Evolutionary conservation across 2,888 invertebrate species (phyloP).

Genomic region (Noctuana brunneofusca): DNA sequence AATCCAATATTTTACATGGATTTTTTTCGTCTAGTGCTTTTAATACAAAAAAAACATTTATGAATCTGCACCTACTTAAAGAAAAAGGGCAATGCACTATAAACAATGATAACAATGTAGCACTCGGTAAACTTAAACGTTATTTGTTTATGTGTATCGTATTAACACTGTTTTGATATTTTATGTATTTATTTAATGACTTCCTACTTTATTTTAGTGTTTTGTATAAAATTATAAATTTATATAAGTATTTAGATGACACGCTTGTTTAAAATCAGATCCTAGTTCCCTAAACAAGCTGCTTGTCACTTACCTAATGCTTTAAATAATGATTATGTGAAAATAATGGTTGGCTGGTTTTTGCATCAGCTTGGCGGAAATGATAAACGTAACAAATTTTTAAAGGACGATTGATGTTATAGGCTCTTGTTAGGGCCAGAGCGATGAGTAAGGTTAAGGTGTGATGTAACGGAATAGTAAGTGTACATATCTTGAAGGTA

Average conservation of each 20-base stretch:
- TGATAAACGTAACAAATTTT: slow-evolving; percentile 24
- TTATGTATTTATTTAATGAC: slow-evolving; percentile 16
- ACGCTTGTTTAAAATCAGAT: slow-evolving; percentile 29
- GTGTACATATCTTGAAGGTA: slow-evolving; percentile 55
- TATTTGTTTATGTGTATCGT: neutral
- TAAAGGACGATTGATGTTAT: slow-evolving; percentile 3
- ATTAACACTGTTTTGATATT: slow-evolving; percentile 16
- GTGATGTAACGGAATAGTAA: slow-evolving; percentile 36
- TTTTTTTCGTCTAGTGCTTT: neutral
- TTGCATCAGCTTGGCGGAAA: slow-evolving; percentile 14
- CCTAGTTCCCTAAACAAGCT: slow-evolving; percentile 24
- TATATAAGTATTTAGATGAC: slow-evolving; percentile 23
- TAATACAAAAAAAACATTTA: neutral
- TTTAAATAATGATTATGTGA: slow-evolving; percentile 16
- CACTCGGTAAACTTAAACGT: neutral
- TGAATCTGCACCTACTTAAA: neutral
- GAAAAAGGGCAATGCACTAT: neutral
- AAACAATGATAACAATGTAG: neutral
- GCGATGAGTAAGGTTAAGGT: neutral
- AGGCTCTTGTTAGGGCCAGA: slow-evolving; percentile 9
- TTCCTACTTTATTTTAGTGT: slow-evolving; percentile 3
- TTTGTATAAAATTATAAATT: slow-evolving; percentile 16
- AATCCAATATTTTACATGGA: too few species aligned
- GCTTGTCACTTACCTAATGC: slow-evolving; percentile 28
- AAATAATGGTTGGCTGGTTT: slow-evolving; percentile 11